Evolutionary conservation across 2,113 vertebrate genomes (phyloP), one percentile per base, ranked within the genome.

Genomic region (Aramus guarauna): DNA sequence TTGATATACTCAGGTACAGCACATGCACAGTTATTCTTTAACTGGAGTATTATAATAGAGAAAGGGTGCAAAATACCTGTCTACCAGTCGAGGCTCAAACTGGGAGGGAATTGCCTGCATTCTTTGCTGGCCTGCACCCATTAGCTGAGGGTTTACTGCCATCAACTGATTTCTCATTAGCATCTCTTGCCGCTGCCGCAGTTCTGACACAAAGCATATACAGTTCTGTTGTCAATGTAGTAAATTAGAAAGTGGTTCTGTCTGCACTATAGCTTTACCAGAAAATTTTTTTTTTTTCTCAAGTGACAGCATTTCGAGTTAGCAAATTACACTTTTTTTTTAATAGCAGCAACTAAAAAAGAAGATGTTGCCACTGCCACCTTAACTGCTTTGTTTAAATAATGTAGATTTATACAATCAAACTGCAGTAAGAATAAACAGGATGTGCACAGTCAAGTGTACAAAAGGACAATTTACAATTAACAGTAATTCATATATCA

Each of bases 81-180:
- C 99, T 82, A 99, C 97, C 86, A 98, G 97, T 9, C 98, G 98
- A 60, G 98, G 98, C 88, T 99, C 99, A 30, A 99, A 99, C 93
- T 99, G 98, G 9, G 98, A 24, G 2, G 99, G 98, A 58, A 99
- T 97, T 3, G 98, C 96, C 72, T 99, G 99, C 60, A 99, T 97
- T 80, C 98, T 98, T 96, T 98, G 99, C 96, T 99, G 99, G 11
- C 97, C 97, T 67, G 99, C 90, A 21, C 98, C 78, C 87, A 99
- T 97, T 81, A 99, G 96, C 97, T 99, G 98, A 22, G 99, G 98
- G 64, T 99, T 99, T 94, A 98, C 98, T 69, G 99, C 98, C 98
- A 99, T 99, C 94, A 96, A 9, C 96, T 99, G 98, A 96, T 99
- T 99, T 96, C 99, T 98, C 99, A 99, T 99, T 30, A 99, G 97